phyloP scores from a whole-genome alignment of 1,140 invertebrate species.

The Manduca sexta region DNA sequence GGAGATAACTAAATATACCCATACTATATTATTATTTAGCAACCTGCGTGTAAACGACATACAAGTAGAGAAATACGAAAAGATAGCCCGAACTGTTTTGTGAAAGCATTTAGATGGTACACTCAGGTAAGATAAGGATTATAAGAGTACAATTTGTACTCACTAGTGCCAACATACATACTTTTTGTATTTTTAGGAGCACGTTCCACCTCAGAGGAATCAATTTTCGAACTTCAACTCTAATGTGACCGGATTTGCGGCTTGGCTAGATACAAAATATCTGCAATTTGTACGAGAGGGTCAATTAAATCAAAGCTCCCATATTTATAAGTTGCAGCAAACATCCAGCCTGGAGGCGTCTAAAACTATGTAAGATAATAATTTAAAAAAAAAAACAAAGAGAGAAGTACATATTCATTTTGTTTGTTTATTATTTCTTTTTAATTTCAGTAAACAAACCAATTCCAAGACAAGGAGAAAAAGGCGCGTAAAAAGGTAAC shows the following conservation, averaged over 20 bases:
- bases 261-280: slow-evolving; percentile 1
- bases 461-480: too few species aligned
- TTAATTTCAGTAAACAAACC: too few species aligned
- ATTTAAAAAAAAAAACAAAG: too few species aligned
- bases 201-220: not conserved
- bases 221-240: not conserved
- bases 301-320: not conserved
- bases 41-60: not conserved
- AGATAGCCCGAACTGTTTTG: slow-evolving; percentile 40
- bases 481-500: too few species aligned
- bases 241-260: not conserved
- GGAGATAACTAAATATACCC: too few species aligned
- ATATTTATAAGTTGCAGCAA: too few species aligned
- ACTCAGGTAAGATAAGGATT: slow-evolving; percentile 35
- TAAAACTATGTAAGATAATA: too few species aligned
- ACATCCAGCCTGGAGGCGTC: too few species aligned
- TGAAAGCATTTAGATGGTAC: slow-evolving; percentile 56
- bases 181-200: not conserved
- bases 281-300: not conserved
- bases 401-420: too few species aligned
- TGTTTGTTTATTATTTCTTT: too few species aligned
- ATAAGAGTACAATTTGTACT: not conserved
- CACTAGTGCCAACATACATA: not conserved
- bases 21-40: too few species aligned
- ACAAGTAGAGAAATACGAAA: slow-evolving; percentile 19